phyloP scores from a whole-genome alignment of 1,140 invertebrate species.

The Wasmannia auropunctata region DNA sequence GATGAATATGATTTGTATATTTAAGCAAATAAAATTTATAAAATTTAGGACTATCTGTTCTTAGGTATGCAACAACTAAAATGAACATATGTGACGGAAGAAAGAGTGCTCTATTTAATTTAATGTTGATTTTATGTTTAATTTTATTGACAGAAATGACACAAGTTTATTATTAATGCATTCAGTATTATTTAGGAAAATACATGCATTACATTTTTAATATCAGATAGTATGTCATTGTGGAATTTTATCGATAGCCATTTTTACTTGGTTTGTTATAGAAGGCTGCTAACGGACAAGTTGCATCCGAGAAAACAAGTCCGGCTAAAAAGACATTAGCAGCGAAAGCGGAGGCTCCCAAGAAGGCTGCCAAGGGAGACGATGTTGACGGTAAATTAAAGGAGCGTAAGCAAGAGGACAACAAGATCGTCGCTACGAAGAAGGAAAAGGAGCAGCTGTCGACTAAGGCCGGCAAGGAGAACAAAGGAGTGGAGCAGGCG shows the following conservation, averaged over 20 bases:
- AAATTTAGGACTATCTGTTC: background rate
- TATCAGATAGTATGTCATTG: background rate
- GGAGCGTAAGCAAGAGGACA: conserved; percentile 85
- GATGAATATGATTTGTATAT: too few species aligned
- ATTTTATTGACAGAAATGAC: background rate
- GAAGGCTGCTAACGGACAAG: conserved; percentile 85
- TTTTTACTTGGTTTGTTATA: conserved; percentile 74
- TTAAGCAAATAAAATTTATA: background rate
- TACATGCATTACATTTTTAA: background rate
- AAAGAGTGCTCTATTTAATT: background rate
- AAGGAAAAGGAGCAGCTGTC: conserved; percentile 83
- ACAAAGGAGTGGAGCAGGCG: conserved; percentile 84
- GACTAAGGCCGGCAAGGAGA: conserved; percentile 83
- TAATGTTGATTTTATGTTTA: background rate
- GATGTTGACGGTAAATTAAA: conserved; percentile 83
- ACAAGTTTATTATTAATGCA: background rate
- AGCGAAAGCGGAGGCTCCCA: conserved; percentile 80
- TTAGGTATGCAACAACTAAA: background rate
- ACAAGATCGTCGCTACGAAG: conserved; percentile 75
- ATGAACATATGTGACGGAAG: background rate
- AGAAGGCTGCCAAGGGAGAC: conserved; percentile 80
- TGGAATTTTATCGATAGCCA: background rate
- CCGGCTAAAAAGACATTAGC: conserved; percentile 84
- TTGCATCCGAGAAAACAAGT: conserved; percentile 84
- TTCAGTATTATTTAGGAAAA: background rate